Evolutionary conservation across 2,797 vertebrate genomes (phyloP), one percentile per base, ranked within the genome.

Genomic region (Alfaro cultratus): DNA sequence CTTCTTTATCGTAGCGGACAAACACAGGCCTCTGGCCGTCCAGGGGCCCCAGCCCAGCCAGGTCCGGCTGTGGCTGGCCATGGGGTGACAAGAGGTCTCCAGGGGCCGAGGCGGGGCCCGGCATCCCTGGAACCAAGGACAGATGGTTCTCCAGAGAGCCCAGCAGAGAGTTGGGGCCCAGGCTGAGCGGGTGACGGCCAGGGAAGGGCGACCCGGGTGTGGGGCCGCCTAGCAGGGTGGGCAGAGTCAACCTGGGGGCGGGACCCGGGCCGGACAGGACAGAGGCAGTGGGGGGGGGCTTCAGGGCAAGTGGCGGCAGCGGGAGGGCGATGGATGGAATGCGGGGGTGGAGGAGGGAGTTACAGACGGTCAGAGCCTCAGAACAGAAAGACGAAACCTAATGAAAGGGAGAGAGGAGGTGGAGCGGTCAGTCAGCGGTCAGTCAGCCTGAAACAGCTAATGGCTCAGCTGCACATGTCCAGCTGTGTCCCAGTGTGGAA

Each of bases 1-100:
- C 97, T 84, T 98, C 97, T 75, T 98, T 96, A 77, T 98, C 97
- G 0, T 97, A 98, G 78, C 97, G 97, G 2, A 98, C 94, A 57
- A 98, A 98, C 31, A 98, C 95, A 0, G 97, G 96, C 11, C 96
- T 94, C 72, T 97, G 96, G 0, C 96, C 92, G 64, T 97, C 96
- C 0, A 84, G 89, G 4, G 88, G 93, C 10, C 93, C 94, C 12
- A 95, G 86, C 0, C 88, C 92, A 0, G 90, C 31, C 0, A 91
- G 85, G 46, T 96, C 95, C 0, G 88, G 86, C 5, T 92, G 89
- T 64, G 93, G 95, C 49, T 92, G 92, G 0, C 77, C 2, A 10
- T 92, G 93, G 0, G 95, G 87, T 23, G 96, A 95, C n/a, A 96
- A 87, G 84, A 96, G 82, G 70, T 96, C 96, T 0, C 86, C 90